These are phyloP conservation scores for Nanger granti DNA, from an alignment of 2,113 vertebrate genomes.

Conservation along the genomic window DNA sequence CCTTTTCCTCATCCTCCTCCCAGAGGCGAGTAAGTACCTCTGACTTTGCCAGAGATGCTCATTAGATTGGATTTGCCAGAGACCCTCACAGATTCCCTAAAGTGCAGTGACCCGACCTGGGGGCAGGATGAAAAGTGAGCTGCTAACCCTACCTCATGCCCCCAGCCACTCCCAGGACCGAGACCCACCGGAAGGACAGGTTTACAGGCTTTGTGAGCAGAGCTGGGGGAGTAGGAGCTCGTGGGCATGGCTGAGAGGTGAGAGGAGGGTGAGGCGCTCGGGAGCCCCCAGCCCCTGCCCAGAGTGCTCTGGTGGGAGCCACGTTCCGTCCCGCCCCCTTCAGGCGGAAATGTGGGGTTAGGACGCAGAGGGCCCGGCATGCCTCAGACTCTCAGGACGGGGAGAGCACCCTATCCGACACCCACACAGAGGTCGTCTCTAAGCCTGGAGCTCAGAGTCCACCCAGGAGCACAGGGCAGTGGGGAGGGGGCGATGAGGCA, in stretches of 20 bases:
- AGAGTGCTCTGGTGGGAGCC: neutral
- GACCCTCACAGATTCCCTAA: too few species aligned
- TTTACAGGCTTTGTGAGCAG: too few species aligned
- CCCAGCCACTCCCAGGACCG: neutral
- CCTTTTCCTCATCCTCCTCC: neutral
- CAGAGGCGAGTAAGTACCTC: neutral
- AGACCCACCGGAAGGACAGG: rapidly evolving
- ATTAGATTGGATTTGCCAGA: neutral
- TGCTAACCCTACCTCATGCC: too few species aligned
- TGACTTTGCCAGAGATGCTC: neutral
- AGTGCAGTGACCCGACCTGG: neutral
- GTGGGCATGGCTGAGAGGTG: neutral
- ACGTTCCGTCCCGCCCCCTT: neutral
- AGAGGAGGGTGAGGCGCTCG: rapidly evolving
- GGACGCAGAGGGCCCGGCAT: rapidly evolving
- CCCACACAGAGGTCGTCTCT: neutral
- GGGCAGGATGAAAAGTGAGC: neutral
- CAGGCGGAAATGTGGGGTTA: rapidly evolving
- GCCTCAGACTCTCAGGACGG: neutral
- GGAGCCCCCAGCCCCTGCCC: neutral
- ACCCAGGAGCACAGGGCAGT: rapidly evolving
- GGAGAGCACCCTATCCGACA: neutral
- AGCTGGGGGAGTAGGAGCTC: neutral
- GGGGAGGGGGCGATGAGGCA: rapidly evolving
- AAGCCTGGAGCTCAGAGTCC: neutral